Percentiles rank a stretch among this genome's conserved stretches.
These are phyloP conservation scores for Automeris io DNA, from an alignment of 2,888 invertebrate genomes.

Conservation along the genomic window DNA sequence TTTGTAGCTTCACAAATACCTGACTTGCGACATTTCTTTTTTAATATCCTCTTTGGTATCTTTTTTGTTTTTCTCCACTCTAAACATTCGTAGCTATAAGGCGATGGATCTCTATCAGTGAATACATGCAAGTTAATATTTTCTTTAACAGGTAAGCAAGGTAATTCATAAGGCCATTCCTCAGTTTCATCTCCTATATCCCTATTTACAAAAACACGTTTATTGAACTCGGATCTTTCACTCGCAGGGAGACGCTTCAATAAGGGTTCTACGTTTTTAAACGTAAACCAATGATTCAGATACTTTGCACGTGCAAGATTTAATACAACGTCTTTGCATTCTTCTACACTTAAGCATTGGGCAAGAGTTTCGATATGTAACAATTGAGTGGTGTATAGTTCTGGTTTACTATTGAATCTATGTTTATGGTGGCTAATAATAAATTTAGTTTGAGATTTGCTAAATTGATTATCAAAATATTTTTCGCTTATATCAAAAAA, in stretches of 20 bases:
- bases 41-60: neutral
- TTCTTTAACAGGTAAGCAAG: conserved; percentile 13
- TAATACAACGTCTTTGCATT: conserved; percentile 21
- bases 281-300: conserved; percentile 18
- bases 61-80: conserved; percentile 3
- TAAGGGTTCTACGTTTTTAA: conserved; percentile 23
- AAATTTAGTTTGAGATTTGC: conserved; percentile 17
- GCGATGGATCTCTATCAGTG: conserved; percentile 13
- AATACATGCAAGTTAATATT: conserved; percentile 13
- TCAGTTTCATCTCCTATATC: conserved; percentile 16
- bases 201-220: conserved; percentile 29
- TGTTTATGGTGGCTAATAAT: conserved; percentile 20
- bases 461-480: conserved; percentile 14
- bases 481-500: conserved; percentile 24
- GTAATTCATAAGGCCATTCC: conserved; percentile 29
- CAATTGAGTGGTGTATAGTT: conserved; percentile 23
- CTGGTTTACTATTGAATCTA: conserved; percentile 22
- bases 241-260: conserved; percentile 20
- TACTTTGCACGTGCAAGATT: conserved; percentile 22
- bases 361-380: conserved; percentile 20
- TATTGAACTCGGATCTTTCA: conserved; percentile 21
- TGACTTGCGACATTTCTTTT: neutral
- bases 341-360: conserved; percentile 17
- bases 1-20: conserved; percentile 7
- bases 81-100: conserved; percentile 1